A percentile compares a stretch with the other conserved stretches of the same genome.
phyloP scores from a whole-genome alignment of 2,797 vertebrate species.

The Leptodactylus fallax region DNA sequence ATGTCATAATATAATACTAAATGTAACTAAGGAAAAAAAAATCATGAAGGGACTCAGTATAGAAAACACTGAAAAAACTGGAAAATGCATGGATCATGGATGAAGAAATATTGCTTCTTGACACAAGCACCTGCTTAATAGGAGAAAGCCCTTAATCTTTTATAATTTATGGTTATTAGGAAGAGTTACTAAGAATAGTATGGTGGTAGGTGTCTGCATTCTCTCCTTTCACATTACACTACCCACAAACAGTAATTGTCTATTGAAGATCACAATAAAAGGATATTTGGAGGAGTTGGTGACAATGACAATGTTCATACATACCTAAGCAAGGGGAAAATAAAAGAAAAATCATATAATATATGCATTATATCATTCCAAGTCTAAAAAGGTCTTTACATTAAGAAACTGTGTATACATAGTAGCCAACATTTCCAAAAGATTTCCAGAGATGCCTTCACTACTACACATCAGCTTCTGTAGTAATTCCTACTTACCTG shows the following conservation, averaged over 20 bases:
- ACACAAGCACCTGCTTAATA: neutral
- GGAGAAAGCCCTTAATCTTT: constrained; percentile 16
- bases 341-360: neutral
- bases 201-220: constrained; percentile 1
- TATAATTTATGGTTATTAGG: constrained; percentile 16
- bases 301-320: neutral
- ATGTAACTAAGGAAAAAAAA: neutral
- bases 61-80: neutral
- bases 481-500: too few species aligned
- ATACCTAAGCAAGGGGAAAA: neutral
- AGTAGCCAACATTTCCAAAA: too few species aligned
- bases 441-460: too few species aligned
- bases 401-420: too few species aligned
- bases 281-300: neutral
- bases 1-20: neutral
- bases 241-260: neutral
- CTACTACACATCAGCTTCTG: too few species aligned
- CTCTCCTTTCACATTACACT: neutral
- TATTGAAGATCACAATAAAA: constrained; percentile 3
- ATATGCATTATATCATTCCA: neutral
- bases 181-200: constrained; percentile 15
- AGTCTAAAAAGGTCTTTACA: neutral
- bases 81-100: neutral
- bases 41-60: neutral
- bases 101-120: neutral